Conservation (phyloP, 2,888 invertebrate species). For the Nemurella pictetii region DNA sequence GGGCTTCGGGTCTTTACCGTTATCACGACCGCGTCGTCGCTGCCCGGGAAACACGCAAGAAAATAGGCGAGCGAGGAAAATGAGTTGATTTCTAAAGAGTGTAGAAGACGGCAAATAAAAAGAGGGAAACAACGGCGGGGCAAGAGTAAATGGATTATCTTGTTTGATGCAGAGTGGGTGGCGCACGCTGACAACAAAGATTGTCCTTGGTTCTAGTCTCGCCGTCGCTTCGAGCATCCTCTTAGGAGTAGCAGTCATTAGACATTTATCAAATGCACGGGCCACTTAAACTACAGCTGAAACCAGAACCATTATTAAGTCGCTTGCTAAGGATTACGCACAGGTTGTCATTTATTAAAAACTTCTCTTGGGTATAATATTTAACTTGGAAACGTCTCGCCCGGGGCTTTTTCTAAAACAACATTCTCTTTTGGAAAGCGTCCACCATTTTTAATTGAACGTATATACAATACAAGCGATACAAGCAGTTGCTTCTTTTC, state of each 20-base stretch:
- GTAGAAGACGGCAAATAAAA: neutral
- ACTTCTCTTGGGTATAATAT: constrained; percentile 1
- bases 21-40: neutral
- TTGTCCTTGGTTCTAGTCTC: neutral
- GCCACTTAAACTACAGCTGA: neutral
- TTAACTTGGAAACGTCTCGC: constrained; percentile 6
- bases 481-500: neutral
- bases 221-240: neutral
- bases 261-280: constrained; percentile 24
- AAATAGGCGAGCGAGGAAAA: neutral
- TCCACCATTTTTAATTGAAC: constrained; percentile 21
- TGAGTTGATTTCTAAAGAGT: neutral
- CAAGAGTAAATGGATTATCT: constrained; percentile 22
- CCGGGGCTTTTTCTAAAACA: neutral
- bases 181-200: constrained; percentile 6
- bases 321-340: neutral
- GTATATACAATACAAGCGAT: neutral
- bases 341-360: neutral
- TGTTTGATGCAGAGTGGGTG: neutral
- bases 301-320: constrained; percentile 11
- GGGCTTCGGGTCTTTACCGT: neutral
- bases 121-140: neutral
- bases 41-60: neutral
- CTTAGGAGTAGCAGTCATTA: constrained; percentile 3
- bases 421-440: constrained; percentile 7